Base-by-base conservation (phyloP, 2,797 vertebrate species). In the Smutsia temminckii region DNA sequence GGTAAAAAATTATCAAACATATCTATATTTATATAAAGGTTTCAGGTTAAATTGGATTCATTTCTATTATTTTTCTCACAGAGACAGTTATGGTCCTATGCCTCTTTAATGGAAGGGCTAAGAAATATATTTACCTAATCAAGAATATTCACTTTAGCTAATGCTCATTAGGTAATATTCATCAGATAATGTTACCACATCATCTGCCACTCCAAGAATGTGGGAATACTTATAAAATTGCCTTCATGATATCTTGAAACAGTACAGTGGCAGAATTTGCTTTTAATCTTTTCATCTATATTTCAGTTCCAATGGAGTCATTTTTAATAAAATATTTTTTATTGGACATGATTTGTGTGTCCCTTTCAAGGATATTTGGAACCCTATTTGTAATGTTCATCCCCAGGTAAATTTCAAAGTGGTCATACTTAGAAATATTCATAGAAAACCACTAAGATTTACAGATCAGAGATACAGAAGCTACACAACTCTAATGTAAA, bases 241-340 rank as follows among this genome's bases (percentile, higher is more conserved):
- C 0, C 25, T 55, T 53, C 40, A 78, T 25, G 32, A 23, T 85
- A 21, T 49, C 5, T 46, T 86, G 8, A 77, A 77, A 64, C 91
- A 29, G 25, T 59, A 84, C 4, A 78, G 23, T 72, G 66, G 6
- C 6, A 78, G 34, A 94, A 57, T 79, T 57, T 86, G 23, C 23
- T 78, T 78, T 89, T 49, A 59, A 61, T 63, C 0, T 57, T 89
- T 93, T 63, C 8, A 55, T 53, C 23, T 81, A 34, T 55, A 74
- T 83, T 92, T 88, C 12, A 57, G 7, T 68, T 85, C 6, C 6
- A 66, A 1, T 9, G 9, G 6, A 57, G 1, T 68, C 1, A n/a
- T 68, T 93, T 49, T 72, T 66, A 94, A 72, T 81, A 84, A 92
- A 69, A 59, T 64, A 53, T 87, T 92, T 84, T 57, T 46, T 46